Percentiles rank a stretch among this genome's conserved stretches.
phyloP scores from a whole-genome alignment of 2,113 vertebrate species.

The Pipa parva region DNA sequence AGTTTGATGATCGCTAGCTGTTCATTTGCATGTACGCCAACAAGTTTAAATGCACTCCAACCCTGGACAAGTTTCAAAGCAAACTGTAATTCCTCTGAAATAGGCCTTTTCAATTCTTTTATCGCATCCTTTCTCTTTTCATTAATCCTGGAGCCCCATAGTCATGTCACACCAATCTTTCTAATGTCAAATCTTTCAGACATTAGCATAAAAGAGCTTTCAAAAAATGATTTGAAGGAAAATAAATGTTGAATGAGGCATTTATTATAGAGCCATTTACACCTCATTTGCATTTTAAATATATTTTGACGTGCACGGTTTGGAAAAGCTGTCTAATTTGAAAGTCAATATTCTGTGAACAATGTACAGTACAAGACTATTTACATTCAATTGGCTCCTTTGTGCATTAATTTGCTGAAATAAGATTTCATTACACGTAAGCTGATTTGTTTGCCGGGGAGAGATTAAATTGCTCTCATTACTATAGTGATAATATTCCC shows the following conservation, averaged over 20 bases:
- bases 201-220: conserved; percentile 96
- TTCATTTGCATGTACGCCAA: conserved; percentile 99
- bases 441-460: conserved; percentile 52
- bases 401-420: conserved; percentile 54
- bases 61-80: conserved; percentile 98
- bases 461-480: conserved; percentile 50
- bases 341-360: conserved; percentile 63
- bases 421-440: conserved; percentile 56
- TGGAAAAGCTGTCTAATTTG: conserved; percentile 64
- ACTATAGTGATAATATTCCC: conserved; percentile 38
- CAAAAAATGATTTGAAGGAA: conserved; percentile 86
- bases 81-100: conserved; percentile 97
- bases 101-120: conserved; percentile 96
- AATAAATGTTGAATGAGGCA: conserved; percentile 78
- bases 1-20: too few species aligned
- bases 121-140: conserved; percentile 96
- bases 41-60: conserved; percentile 95
- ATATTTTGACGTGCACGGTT: conserved; percentile 55
- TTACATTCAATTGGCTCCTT: conserved; percentile 57
- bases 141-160: conserved; percentile 94
- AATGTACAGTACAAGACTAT: conserved; percentile 56
- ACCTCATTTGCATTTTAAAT: conserved; percentile 71
- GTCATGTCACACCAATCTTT: conserved; percentile 96
- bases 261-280: conserved; percentile 72
- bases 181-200: conserved; percentile 96